Evolutionary conservation across 1,140 invertebrate genomes (phyloP).

Genomic region (Euborellia annulipes): DNA sequence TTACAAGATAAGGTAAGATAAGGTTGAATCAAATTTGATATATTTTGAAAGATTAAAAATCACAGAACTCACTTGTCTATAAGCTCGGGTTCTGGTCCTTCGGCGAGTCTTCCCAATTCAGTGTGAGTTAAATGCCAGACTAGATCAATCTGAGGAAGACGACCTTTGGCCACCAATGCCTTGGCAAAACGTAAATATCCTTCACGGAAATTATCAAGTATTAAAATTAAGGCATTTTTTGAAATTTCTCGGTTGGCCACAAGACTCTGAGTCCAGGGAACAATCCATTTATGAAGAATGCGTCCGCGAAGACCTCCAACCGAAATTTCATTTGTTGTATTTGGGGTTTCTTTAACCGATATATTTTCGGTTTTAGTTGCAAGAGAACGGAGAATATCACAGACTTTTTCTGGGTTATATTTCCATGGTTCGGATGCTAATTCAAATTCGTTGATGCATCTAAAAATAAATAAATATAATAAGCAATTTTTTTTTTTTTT

Average conservation of each 20-base stretch:
- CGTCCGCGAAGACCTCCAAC: not conserved
- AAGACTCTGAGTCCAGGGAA: slow-evolving; percentile 34
- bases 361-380: too few relatives aligned
- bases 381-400: too few relatives aligned
- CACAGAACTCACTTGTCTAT: slow-evolving; percentile 40
- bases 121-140: slow-evolving; percentile 49
- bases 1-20: too few relatives aligned
- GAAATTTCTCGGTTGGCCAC: slow-evolving; percentile 46
- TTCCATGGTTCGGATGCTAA: slow-evolving; percentile 46
- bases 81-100: slow-evolving; percentile 27
- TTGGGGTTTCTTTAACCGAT: too few relatives aligned
- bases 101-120: slow-evolving; percentile 45
- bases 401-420: slow-evolving; percentile 31
- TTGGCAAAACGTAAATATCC: slow-evolving; percentile 39
- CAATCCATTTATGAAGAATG: too few relatives aligned
- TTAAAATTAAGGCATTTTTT: slow-evolving; percentile 43
- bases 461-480: not conserved
- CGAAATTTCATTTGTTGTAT: too few relatives aligned
- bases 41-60: slow-evolving; percentile 1
- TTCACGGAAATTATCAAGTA: slow-evolving; percentile 40
- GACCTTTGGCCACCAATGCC: slow-evolving; percentile 39
- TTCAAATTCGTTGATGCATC: slow-evolving; percentile 39
- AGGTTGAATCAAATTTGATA: too few relatives aligned
- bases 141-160: slow-evolving; percentile 46
- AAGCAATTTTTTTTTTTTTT: too few relatives aligned